Evolutionary conservation across 2,113 vertebrate genomes (phyloP).

Genomic region (Salvelinus sp.): DNA sequence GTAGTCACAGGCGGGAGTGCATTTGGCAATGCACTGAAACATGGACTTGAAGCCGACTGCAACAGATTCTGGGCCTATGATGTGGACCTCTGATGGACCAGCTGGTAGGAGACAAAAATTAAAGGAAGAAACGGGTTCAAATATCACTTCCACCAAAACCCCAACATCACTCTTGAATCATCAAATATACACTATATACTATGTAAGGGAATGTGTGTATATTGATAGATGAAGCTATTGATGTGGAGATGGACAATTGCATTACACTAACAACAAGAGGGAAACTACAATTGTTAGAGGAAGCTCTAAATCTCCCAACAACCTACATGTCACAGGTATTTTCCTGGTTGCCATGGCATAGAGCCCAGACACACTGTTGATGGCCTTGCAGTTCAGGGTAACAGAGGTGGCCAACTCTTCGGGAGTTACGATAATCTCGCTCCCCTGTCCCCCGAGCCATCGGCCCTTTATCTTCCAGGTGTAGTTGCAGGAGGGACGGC

Average conservation of each 20-base stretch:
- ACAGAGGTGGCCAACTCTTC: too few species aligned
- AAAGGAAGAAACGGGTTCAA: too few species aligned
- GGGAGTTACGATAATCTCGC: conserved; percentile 34
- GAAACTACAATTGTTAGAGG: too few species aligned
- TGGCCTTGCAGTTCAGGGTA: not conserved
- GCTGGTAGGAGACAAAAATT: too few species aligned
- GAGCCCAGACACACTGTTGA: conserved; percentile 41
- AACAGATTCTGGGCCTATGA: conserved; percentile 22
- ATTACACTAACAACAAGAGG: too few species aligned
- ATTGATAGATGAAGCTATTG: too few species aligned
- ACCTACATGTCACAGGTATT: conserved; percentile 34
- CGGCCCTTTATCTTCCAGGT: conserved; percentile 39
- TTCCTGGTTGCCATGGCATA: conserved; percentile 11
- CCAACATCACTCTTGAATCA: too few species aligned
- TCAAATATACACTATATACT: too few species aligned
- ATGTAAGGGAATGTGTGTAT: too few species aligned
- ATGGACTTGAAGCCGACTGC: not conserved
- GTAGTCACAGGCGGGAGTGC: conserved; percentile 41
- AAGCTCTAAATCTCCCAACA: not conserved
- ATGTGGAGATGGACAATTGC: too few species aligned
- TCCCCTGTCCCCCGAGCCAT: conserved; percentile 29
- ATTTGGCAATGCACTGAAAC: conserved; percentile 28
- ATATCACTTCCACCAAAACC: too few species aligned
- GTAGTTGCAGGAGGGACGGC: conserved; percentile 48
- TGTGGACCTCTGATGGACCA: conserved; percentile 21